Conservation (phyloP, 2,113 vertebrate species). For the Tetrao urogallus region DNA sequence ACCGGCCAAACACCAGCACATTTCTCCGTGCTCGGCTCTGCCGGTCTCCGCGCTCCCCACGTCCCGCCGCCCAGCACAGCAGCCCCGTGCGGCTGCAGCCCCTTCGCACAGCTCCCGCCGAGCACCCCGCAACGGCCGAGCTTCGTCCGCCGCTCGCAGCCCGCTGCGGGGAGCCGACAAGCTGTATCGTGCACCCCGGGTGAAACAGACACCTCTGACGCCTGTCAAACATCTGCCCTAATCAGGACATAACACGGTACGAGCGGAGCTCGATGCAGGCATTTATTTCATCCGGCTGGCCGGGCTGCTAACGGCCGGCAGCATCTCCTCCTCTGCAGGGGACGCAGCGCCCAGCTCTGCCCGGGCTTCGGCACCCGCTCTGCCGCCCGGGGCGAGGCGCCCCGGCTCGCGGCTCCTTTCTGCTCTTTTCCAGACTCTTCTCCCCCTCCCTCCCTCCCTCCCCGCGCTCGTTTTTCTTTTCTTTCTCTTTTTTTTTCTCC, state of each 20-base stretch:
- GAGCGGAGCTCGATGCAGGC: not conserved
- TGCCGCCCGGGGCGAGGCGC: too few species aligned
- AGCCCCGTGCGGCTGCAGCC: not conserved
- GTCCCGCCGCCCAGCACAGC: not conserved
- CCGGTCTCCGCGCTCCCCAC: not conserved
- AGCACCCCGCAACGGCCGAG: too few species aligned
- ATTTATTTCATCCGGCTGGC: not conserved
- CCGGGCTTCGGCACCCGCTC: too few species aligned
- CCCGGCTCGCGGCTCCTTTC: not conserved
- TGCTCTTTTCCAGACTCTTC: conserved; percentile 31
- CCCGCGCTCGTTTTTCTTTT: too few species aligned
- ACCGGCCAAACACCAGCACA: conserved; percentile 58
- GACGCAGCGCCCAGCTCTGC: not conserved
- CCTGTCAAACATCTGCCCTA: not conserved
- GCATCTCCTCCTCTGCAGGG: not conserved
- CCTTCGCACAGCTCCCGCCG: not conserved
- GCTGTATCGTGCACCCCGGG: not conserved
- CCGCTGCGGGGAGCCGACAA: not conserved
- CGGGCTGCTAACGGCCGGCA: not conserved
- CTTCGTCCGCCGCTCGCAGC: too few species aligned
- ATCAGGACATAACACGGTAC: not conserved
- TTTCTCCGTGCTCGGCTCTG: conserved; percentile 42
- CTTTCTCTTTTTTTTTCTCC: too few species aligned
- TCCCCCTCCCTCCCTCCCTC: not conserved
- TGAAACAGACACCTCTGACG: not conserved